A percentile compares a stretch with the other conserved stretches of the same genome.
Evolutionary conservation across 2,797 vertebrate genomes (phyloP).

Genomic region (Borostomias antarcticus): DNA sequence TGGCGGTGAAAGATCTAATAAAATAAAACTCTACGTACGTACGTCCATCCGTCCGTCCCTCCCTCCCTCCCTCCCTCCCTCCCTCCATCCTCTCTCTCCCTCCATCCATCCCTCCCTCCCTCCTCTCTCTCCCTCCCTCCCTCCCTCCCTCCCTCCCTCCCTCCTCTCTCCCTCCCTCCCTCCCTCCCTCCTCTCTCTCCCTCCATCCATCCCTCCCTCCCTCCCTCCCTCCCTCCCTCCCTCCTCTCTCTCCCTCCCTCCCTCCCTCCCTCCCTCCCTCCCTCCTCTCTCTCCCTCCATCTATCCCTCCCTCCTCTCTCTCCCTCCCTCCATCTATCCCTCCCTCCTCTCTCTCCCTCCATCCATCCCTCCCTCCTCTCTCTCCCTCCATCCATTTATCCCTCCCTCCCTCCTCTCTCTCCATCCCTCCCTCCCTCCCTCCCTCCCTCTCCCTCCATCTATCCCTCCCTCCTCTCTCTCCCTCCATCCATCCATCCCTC

Average conservation of each 20-base stretch:
- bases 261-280: background rate
- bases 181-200: background rate
- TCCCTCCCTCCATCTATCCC: background rate
- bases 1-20: no score
- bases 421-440: constrained; percentile 1
- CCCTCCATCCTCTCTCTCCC: background rate
- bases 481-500: background rate
- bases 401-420: no score
- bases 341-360: background rate
- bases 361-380: no score
- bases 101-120: background rate
- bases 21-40: no score
- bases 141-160: background rate
- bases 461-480: no score
- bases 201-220: background rate
- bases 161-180: background rate
- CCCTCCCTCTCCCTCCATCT: constrained; percentile 17
- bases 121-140: background rate
- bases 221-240: background rate
- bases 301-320: background rate
- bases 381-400: no score
- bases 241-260: background rate
- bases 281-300: fast-evolving
- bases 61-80: no score
- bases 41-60: no score